Evolutionary conservation across 2,888 invertebrate species (phyloP), one percentile per base, ranked within the genome.

Genomic region (Drosophila falleni): DNA sequence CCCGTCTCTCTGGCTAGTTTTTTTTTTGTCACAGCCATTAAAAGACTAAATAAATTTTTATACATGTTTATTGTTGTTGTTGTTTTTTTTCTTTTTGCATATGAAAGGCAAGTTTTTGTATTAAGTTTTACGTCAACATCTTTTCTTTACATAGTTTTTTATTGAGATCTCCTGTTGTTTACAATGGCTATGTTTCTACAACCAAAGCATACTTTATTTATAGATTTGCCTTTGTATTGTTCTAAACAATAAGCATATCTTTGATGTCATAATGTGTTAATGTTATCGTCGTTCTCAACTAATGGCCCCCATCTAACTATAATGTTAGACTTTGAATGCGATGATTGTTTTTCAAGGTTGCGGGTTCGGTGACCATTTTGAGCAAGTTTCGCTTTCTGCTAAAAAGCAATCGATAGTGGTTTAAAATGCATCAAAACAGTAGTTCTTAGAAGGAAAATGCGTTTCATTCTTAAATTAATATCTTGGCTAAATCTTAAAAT

Each of bases 181-280:
- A 74, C 60, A 75, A 51, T 70, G 37, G 37, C 59, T n/a, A 33
- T 58, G 47, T 50, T 76, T 81, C 83, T 80, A 81, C 66, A 83
- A 71, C 64, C 69, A 62, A 61, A 31, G 51, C 41, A n/a, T 33
- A 19, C 19, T 8, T 19, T 46, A 26, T 19, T 5, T 16, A 56
- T 71, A 54, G 44, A 62, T 49, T 71, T 46, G 54, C 15, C 46
- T 59, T 76, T 58, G 54, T 56, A 29, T 66, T 51, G 59, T 67
- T 78, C 65, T 64, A 11, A 42, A 68, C 47, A 71, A 78, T 49
- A 58, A 56, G 53, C 41, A 23, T 42, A 61, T 35, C 46, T 70
- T 66, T 53, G 69, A 69, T 76, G 78, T 76, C 80, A 84, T 81
- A 84, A 81, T 76, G 81, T 80, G 71, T 67, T 61, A 77, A 80